These are phyloP conservation scores for Sarcoramphus papa DNA, from an alignment of 2,797 vertebrate genomes.

Conservation along the genomic window DNA sequence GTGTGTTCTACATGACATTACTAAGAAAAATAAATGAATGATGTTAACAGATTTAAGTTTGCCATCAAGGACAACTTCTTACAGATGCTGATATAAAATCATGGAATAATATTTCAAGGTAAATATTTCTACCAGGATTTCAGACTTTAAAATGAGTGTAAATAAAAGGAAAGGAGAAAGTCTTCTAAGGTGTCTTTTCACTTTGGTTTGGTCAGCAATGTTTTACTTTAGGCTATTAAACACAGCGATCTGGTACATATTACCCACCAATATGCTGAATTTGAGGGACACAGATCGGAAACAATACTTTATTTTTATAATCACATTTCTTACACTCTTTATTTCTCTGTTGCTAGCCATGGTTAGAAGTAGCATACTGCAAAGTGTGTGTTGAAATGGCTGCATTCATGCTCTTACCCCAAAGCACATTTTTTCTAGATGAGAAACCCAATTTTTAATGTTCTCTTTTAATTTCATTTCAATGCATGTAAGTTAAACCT, in stretches of 20 bases:
- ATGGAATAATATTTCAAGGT: not conserved
- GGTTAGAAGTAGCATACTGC: not conserved
- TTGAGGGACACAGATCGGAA: not conserved
- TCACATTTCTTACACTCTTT: not conserved
- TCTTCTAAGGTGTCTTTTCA: not conserved
- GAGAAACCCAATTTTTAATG: not conserved
- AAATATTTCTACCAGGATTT: not conserved
- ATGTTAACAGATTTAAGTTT: not conserved
- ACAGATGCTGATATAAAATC: not conserved
- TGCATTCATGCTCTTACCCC: not conserved
- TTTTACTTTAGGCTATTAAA: not conserved
- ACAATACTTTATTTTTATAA: not conserved
- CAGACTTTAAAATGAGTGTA: not conserved
- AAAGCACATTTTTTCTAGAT: not conserved
- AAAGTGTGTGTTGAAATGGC: not conserved
- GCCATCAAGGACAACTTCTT: not conserved
- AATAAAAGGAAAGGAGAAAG: not conserved
- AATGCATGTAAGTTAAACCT: not conserved
- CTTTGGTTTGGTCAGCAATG: not conserved
- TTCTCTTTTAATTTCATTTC: conserved; percentile 13
- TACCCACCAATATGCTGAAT: not conserved
- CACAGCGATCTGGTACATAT: not conserved
- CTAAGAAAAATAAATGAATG: not conserved
- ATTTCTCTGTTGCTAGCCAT: not conserved
- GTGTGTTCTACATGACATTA: not conserved